These are phyloP conservation scores for Penaeus vannamei DNA, from an alignment of 1,140 invertebrate genomes.

Conservation along the genomic window DNA sequence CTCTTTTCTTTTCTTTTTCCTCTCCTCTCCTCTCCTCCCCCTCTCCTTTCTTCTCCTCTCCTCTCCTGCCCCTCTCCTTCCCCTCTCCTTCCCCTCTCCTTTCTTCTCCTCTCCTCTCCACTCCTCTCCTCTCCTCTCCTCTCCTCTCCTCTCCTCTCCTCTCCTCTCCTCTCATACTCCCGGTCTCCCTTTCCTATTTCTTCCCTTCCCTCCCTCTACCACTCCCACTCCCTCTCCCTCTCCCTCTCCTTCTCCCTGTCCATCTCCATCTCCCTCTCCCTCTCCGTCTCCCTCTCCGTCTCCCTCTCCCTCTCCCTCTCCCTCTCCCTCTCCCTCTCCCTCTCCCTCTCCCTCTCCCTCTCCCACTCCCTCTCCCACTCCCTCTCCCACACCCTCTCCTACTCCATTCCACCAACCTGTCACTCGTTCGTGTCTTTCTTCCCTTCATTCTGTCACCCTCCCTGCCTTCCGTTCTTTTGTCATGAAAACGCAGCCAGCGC, in stretches of 20 bases:
- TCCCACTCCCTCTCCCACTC: too few species aligned
- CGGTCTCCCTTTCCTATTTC: background rate
- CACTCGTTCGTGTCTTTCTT: conserved; percentile 4
- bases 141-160: background rate
- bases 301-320: background rate
- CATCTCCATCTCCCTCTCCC: too few species aligned
- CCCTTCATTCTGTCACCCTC: conserved; percentile 18
- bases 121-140: background rate
- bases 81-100: background rate
- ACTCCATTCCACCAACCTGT: too few species aligned
- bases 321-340: background rate
- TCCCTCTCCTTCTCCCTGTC: background rate
- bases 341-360: too few species aligned
- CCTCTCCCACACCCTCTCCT: too few species aligned
- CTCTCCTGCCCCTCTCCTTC: background rate
- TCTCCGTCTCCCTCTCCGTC: background rate
- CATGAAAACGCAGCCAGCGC: background rate
- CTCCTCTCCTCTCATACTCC: background rate
- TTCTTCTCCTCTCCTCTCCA: too few species aligned
- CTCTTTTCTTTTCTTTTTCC: background rate
- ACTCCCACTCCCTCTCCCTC: too few species aligned
- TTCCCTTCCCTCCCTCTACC: background rate
- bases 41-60: too few species aligned
- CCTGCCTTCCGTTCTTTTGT: background rate
- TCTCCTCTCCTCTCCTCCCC: background rate